Conservation (phyloP, 2,797 vertebrate genomes). For the Gallirallus australis region DNA sequence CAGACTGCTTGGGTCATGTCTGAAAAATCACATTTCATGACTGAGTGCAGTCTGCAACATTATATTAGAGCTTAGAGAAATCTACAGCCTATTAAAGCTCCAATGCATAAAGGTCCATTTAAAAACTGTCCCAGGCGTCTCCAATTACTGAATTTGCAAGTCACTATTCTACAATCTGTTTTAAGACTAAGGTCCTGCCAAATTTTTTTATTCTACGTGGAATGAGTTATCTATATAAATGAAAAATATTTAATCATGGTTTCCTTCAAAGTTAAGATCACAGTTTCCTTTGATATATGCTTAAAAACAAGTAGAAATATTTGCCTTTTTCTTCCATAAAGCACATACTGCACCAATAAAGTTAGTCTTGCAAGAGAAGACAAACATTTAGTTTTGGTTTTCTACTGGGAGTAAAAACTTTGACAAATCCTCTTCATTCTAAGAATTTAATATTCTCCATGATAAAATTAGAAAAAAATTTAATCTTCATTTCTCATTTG, state of each 20-base stretch:
- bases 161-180: background rate
- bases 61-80: background rate
- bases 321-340: background rate
- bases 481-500: background rate
- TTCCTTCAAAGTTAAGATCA: background rate
- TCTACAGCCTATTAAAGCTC: background rate
- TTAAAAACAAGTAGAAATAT: background rate
- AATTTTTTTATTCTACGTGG: background rate
- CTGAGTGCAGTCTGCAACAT: background rate
- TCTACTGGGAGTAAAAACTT: background rate
- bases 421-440: background rate
- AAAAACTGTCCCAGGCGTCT: background rate
- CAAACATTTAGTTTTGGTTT: background rate
- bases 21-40: background rate
- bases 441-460: background rate
- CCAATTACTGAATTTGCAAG: background rate
- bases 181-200: background rate
- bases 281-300: background rate
- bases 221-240: background rate
- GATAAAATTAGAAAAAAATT: background rate
- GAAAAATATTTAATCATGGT: background rate
- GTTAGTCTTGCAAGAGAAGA: background rate
- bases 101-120: background rate
- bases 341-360: background rate
- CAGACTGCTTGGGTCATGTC: rapidly evolving